Percentiles rank a stretch among this genome's conserved stretches.
Conservation (phyloP, 1,140 invertebrate genomes). For the Temnothorax nylanderi region DNA sequence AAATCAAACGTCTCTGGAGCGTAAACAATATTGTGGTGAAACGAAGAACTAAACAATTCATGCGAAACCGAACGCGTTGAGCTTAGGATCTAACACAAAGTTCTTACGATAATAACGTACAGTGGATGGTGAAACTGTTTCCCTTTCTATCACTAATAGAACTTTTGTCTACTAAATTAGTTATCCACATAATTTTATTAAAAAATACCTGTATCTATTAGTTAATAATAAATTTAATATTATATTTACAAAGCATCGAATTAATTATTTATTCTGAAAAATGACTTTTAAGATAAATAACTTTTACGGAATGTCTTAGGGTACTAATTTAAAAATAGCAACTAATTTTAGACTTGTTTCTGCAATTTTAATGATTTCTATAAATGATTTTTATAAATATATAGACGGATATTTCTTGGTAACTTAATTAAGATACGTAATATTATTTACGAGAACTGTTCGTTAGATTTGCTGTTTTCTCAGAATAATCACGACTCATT, state of each 20-base stretch:
- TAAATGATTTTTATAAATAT: neutral
- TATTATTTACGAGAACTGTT: conserved; percentile 13
- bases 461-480: conserved; percentile 9
- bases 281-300: neutral
- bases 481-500: conserved; percentile 42
- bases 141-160: neutral
- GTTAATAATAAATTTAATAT: no score
- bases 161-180: neutral
- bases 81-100: conserved; percentile 6
- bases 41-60: conserved; percentile 32
- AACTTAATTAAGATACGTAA: conserved; percentile 8
- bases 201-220: no score
- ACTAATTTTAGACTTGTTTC: neutral
- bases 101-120: neutral
- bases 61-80: conserved; percentile 14
- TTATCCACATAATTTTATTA: no score
- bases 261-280: neutral
- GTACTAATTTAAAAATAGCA: neutral
- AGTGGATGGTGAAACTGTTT: neutral
- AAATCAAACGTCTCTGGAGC: conserved; percentile 46
- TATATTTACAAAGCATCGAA: neutral
- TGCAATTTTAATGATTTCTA: neutral
- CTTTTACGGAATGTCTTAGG: neutral
- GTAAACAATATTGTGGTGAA: conserved; percentile 44
- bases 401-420: neutral